These are phyloP conservation scores for Seriola quinqueradiata DNA, from an alignment of 2,113 vertebrate genomes.

Conservation along the genomic window DNA sequence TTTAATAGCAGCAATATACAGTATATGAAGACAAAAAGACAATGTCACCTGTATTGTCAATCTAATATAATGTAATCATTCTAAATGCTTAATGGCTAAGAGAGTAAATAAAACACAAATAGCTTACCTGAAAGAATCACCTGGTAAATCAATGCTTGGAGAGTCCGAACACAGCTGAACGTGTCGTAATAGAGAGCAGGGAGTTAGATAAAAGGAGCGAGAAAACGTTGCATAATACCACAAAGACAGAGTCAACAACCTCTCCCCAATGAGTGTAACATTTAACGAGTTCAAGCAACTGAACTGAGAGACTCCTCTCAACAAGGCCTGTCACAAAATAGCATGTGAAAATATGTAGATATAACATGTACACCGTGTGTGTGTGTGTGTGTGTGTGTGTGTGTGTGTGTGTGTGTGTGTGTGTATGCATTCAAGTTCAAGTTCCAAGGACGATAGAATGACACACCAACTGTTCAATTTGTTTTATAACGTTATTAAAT, in stretches of 20 bases:
- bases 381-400: too few species aligned
- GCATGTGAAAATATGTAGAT: not conserved
- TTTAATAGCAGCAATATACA: too few species aligned
- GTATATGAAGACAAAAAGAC: not conserved
- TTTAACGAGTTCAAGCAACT: slow-evolving; percentile 5
- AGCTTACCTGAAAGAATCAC: not conserved
- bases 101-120: not conserved
- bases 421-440: too few species aligned
- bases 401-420: too few species aligned
- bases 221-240: not conserved
- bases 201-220: not conserved
- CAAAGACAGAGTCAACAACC: not conserved
- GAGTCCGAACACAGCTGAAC: not conserved
- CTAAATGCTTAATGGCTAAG: not conserved
- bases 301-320: not conserved
- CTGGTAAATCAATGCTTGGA: not conserved
- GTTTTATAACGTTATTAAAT: not conserved
- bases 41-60: not conserved
- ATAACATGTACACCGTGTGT: not conserved
- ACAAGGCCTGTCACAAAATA: not conserved
- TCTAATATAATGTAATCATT: not conserved
- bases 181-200: not conserved
- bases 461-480: not conserved
- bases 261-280: not conserved
- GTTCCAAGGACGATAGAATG: not conserved